phyloP scores from a whole-genome alignment of 2,888 invertebrate genomes.

The Notocelia uddmanniana region DNA sequence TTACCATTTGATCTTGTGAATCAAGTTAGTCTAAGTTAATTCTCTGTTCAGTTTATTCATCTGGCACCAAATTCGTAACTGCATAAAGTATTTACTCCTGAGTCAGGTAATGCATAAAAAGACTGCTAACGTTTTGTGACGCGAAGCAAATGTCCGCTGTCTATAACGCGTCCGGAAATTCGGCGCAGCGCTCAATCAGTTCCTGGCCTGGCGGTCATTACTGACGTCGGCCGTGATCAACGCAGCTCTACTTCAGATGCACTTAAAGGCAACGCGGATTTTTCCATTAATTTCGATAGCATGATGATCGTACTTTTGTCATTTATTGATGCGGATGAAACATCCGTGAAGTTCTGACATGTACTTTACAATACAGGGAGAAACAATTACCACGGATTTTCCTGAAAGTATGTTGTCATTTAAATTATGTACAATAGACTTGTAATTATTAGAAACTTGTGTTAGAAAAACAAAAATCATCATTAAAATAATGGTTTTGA shows the following conservation, averaged over 20 bases:
- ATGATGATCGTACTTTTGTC: no score
- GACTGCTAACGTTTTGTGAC: background rate
- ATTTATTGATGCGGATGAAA: no score
- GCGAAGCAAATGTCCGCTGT: constrained; percentile 22
- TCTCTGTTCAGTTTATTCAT: background rate
- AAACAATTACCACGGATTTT: no score
- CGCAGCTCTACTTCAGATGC: constrained; percentile 63
- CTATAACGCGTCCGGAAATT: constrained; percentile 41
- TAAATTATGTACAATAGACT: no score
- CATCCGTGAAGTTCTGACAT: no score
- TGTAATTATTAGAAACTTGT: no score
- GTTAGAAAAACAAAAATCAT: no score
- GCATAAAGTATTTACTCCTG: background rate
- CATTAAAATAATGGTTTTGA: no score
- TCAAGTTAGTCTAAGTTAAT: background rate
- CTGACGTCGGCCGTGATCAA: constrained; percentile 77
- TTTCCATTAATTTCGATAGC: background rate
- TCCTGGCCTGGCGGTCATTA: constrained; percentile 64
- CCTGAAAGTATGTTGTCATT: no score
- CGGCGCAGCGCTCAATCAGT: constrained; percentile 59
- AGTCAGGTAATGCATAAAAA: background rate
- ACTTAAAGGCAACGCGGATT: constrained; percentile 38
- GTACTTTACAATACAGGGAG: no score
- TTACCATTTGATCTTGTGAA: no score
- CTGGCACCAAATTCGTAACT: background rate